Percentiles rank a stretch among this genome's conserved stretches.
phyloP scores from a whole-genome alignment of 2,888 invertebrate genomes.

The Caenorhabditis sp. region DNA sequence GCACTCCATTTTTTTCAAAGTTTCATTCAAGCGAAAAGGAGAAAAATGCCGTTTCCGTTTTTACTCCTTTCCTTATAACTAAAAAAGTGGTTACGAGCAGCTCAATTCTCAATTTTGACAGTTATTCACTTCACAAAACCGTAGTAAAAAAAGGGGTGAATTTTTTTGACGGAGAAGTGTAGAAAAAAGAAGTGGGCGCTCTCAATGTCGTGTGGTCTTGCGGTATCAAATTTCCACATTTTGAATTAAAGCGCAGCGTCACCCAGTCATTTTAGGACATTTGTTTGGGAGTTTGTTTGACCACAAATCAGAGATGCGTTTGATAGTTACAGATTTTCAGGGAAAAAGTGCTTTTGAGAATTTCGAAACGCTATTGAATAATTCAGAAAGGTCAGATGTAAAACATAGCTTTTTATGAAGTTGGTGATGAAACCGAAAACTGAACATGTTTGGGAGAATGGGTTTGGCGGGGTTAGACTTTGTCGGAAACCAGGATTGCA shows the following conservation, averaged over 20 bases:
- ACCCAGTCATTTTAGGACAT: slow-evolving; percentile 24
- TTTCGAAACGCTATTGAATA: not conserved
- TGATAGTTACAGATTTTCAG: not conserved
- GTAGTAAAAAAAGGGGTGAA: slow-evolving; percentile 31
- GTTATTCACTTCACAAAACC: slow-evolving; percentile 25
- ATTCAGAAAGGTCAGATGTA: not conserved
- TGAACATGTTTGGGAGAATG: too few species aligned
- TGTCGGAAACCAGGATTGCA: too few species aligned
- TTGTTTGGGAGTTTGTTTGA: slow-evolving; percentile 38
- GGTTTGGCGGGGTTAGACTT: too few species aligned
- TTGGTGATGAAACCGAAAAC: too few species aligned
- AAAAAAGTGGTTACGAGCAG: not conserved
- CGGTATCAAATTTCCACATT: slow-evolving; percentile 59
- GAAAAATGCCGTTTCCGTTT: slow-evolving; percentile 55
- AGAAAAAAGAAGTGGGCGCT: slow-evolving; percentile 11
- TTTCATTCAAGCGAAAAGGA: slow-evolving; percentile 51
- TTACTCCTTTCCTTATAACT: slow-evolving; percentile 7
- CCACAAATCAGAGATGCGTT: slow-evolving; percentile 35
- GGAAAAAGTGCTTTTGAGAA: not conserved
- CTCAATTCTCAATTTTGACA: slow-evolving; percentile 33
- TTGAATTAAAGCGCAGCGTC: slow-evolving; percentile 47
- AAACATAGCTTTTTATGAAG: too few species aligned
- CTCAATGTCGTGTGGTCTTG: slow-evolving; percentile 36
- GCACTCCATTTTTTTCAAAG: slow-evolving; percentile 27
- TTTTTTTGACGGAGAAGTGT: too few species aligned